Base-by-base conservation (phyloP, 2,113 vertebrate genomes). In the Sterrhoptilus dennistouni region DNA sequence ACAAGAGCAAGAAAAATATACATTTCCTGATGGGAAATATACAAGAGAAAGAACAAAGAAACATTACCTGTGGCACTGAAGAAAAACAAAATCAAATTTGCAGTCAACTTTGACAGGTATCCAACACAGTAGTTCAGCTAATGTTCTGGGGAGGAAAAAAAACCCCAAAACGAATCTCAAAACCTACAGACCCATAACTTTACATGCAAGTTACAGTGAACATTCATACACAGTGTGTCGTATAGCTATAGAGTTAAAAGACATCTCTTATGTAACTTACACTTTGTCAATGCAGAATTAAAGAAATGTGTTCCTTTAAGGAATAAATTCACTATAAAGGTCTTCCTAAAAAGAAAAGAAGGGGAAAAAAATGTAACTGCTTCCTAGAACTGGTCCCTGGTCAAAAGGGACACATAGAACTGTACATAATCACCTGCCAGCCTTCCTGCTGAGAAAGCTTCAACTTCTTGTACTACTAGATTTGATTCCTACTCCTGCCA, bases 191-290 rank as follows among this genome's bases (percentile, higher is more conserved):
- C 21, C 8, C n/a, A 6, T 29, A 9, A 45, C 9, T 83, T 72
- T 14, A 57, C 1, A 1, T 21, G 18, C 27, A 65, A 70, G 19
- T 35, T 45, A 49, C 0, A 76, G 19, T 5, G 13, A 87, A 31
- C 6, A 56, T 7, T 25, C 8, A 24, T 11, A 50, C 25, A 36
- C 6, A 42, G 11, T 12, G 35, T 28, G 27, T 7, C 17, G 11
- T 1, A 59, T 5, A 54, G 33, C n/a, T 45, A 33, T 33, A 38
- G 4, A 90, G 27, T 69, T 9, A 59, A 77, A 69, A 81, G 78
- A 14, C 16, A 38, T 33, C 25, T 61, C 60, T 50, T 29, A 23
- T 0, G 1, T 20, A 80, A 72, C 7, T 31, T 60, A 44, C 0
- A 33, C 6, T 69, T 65, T 35, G 18, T 19, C 76, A 63, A 65